These are phyloP conservation scores for Platichthys stellatus DNA, from an alignment of 2,113 vertebrate species.

Conservation along the genomic window DNA sequence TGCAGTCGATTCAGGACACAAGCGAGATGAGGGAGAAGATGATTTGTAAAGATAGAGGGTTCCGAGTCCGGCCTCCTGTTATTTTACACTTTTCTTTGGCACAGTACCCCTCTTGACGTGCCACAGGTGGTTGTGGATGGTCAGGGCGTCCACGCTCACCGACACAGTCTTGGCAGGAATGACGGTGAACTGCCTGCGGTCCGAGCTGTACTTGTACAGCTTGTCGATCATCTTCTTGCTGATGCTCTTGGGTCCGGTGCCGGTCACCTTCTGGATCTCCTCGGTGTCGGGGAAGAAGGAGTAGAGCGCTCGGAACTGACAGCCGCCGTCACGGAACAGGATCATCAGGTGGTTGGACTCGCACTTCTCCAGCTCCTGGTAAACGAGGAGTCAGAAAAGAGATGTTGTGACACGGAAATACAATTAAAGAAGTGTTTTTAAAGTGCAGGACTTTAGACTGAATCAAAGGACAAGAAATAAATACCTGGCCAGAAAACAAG, in stretches of 20 bases:
- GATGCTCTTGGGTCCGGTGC: conserved; percentile 93
- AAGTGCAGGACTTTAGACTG: neutral
- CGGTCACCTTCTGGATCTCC: conserved; percentile 92
- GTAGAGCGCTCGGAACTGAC: conserved; percentile 96
- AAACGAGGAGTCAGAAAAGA: neutral
- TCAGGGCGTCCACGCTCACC: conserved; percentile 95
- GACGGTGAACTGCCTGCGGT: conserved; percentile 95
- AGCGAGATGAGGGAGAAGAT: conserved; percentile 36
- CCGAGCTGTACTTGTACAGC: conserved; percentile 97
- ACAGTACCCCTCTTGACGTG: conserved; percentile 88
- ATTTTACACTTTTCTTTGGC: conserved; percentile 89
- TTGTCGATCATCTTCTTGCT: conserved; percentile 98
- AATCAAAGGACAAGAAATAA: neutral
- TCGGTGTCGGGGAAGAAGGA: conserved; percentile 92
- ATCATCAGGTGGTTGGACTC: conserved; percentile 98
- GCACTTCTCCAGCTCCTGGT: conserved; percentile 93
- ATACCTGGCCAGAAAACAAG: neutral
- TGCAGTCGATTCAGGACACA: conserved; percentile 53
- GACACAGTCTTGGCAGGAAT: conserved; percentile 99
- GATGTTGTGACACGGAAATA: neutral
- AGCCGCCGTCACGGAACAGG: conserved; percentile 94
- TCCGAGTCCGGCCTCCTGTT: conserved; percentile 33
- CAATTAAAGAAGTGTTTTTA: neutral
- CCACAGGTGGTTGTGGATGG: conserved; percentile 97
- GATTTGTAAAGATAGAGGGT: neutral